A percentile compares a stretch with the other conserved stretches of the same genome.
These are phyloP conservation scores for Drosophila engyochracea DNA, from an alignment of 2,888 invertebrate species.

Conservation along the genomic window DNA sequence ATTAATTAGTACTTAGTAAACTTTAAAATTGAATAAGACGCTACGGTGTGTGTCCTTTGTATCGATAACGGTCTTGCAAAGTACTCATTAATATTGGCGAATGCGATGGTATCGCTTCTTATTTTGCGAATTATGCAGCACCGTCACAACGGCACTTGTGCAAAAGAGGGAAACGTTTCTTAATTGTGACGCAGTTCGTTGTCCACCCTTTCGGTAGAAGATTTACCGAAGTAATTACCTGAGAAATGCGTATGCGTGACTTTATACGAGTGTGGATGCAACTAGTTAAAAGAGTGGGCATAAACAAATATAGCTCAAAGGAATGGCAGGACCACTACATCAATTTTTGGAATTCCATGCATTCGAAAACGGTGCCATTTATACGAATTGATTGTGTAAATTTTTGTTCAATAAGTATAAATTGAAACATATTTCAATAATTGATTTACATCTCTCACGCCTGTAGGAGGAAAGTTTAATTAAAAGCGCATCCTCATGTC, in stretches of 20 bases:
- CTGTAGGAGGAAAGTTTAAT: constrained; percentile 2
- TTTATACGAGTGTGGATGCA: constrained; percentile 39
- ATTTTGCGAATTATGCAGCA: neutral
- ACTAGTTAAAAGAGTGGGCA: constrained; percentile 21
- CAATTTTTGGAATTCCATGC: constrained; percentile 27
- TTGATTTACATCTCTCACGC: neutral
- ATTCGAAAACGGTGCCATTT: neutral
- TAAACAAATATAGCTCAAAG: constrained; percentile 13
- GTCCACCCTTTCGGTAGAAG: neutral
- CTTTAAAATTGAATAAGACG: neutral
- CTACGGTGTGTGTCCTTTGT: neutral
- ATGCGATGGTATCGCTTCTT: neutral
- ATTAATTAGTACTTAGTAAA: neutral
- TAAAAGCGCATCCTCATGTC: neutral
- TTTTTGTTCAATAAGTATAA: neutral
- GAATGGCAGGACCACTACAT: constrained; percentile 34
- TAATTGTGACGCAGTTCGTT: neutral
- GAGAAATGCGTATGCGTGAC: constrained; percentile 30
- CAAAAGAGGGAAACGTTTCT: neutral
- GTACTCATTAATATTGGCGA: neutral
- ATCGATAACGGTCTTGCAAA: constrained; percentile 7
- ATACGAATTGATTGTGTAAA: constrained; percentile 29
- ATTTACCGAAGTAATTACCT: neutral
- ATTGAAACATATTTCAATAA: neutral
- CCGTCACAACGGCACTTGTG: constrained; percentile 34